phyloP scores from a whole-genome alignment of 2,888 invertebrate genomes.

The Augochlorella aurata region DNA sequence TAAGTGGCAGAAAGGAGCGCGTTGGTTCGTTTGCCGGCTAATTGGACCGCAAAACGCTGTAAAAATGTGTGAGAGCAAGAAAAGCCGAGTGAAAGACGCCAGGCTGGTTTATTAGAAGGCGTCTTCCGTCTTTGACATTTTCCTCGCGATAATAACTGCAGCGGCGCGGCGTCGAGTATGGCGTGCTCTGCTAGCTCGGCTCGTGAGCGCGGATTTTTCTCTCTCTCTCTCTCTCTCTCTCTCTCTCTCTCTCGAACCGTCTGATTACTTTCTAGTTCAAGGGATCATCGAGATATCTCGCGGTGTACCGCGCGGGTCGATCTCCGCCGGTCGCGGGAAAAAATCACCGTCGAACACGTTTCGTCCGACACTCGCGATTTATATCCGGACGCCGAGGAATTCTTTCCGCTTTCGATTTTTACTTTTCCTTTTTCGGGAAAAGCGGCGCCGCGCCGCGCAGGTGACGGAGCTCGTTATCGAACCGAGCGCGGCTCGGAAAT shows the following conservation, averaged over 20 bases:
- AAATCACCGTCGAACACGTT: neutral
- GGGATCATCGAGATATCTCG: constrained; percentile 47
- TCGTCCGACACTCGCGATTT: neutral
- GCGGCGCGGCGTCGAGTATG: neutral
- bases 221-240: constrained; percentile 14
- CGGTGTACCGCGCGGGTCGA: neutral
- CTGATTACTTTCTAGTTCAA: constrained; percentile 58
- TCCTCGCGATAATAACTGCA: constrained; percentile 30
- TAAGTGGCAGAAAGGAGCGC: neutral
- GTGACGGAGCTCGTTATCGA: too few species aligned
- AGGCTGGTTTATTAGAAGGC: constrained; percentile 29
- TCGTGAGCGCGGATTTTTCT: constrained; percentile 27
- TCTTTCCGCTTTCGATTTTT: constrained; percentile 8
- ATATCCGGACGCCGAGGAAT: neutral
- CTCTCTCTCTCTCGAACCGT: constrained; percentile 12
- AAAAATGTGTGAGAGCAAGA: neutral
- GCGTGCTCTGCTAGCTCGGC: neutral
- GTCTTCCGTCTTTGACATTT: constrained; percentile 43
- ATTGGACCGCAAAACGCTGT: constrained; percentile 6
- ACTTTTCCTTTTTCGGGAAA: neutral
- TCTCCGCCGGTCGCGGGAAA: neutral
- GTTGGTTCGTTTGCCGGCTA: neutral
- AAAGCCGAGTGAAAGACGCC: constrained; percentile 39
- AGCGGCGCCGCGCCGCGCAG: too few species aligned
- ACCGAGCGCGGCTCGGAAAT: too few species aligned